phyloP scores from a whole-genome alignment of 2,113 vertebrate genomes.

The Sceloporus undulatus region DNA sequence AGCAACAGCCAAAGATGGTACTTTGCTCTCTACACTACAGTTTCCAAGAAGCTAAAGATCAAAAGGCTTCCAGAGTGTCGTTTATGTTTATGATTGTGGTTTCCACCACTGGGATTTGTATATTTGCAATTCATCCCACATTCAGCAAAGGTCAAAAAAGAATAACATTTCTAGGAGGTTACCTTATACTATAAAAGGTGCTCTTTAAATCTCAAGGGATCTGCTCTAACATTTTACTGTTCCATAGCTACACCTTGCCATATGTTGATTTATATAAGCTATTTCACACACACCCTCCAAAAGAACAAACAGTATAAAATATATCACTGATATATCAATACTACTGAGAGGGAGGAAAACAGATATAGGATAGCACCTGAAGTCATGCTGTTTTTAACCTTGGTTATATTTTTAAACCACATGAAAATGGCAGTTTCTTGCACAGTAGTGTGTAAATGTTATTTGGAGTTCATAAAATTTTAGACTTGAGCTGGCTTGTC shows the following conservation, averaged over 20 bases:
- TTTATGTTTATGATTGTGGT: constrained; percentile 61
- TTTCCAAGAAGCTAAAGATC: constrained; percentile 28
- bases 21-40: not conserved
- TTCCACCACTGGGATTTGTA: constrained; percentile 40
- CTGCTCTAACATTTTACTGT: constrained; percentile 61
- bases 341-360: constrained; percentile 15
- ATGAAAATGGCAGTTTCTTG: constrained; percentile 37
- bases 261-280: constrained; percentile 44
- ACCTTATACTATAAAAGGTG: constrained; percentile 68
- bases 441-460: not conserved
- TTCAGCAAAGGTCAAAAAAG: constrained; percentile 33
- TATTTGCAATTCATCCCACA: constrained; percentile 50
- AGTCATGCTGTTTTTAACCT: constrained; percentile 38
- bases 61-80: constrained; percentile 21
- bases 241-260: constrained; percentile 51
- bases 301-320: constrained; percentile 34
- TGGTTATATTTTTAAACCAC: constrained; percentile 16
- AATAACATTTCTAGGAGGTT: constrained; percentile 68
- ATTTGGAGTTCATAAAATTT: constrained; percentile 22
- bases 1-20: not conserved
- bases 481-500: not conserved
- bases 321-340: constrained; percentile 8
- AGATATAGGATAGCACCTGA: constrained; percentile 19
- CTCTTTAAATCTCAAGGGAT: constrained; percentile 55
- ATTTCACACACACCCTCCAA: constrained; percentile 42